Percentiles rank a stretch among this genome's conserved stretches.
Conservation (phyloP, 1,140 invertebrate genomes). For the Drosophila pachea region DNA sequence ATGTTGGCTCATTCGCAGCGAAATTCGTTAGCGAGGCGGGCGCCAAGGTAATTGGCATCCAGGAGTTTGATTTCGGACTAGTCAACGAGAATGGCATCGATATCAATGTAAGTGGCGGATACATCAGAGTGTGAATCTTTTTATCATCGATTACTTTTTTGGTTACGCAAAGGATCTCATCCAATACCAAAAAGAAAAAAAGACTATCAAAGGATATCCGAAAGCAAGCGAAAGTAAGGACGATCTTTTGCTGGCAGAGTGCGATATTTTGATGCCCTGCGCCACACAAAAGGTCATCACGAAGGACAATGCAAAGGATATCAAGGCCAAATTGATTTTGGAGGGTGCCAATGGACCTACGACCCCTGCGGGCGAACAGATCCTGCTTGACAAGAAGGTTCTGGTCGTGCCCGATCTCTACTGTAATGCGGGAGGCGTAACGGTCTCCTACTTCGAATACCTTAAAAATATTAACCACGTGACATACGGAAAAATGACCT, state of each 20-base stretch:
- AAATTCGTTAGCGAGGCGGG: constrained; percentile 88
- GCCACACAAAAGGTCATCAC: constrained; percentile 91
- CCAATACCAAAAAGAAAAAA: constrained; percentile 75
- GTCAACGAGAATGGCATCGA: constrained; percentile 89
- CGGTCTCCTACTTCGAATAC: constrained; percentile 96
- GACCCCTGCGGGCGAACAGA: constrained; percentile 89
- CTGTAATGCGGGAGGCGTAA: constrained; percentile 92
- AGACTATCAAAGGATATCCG: constrained; percentile 87
- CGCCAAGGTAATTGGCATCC: constrained; percentile 89
- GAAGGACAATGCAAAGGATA: constrained; percentile 85
- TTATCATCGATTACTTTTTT: neutral
- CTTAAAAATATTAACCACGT: constrained; percentile 95
- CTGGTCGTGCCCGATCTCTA: constrained; percentile 92
- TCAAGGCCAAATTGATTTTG: constrained; percentile 86
- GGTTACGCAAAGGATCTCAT: constrained; percentile 46
- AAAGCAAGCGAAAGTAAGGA: constrained; percentile 83
- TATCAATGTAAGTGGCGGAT: constrained; percentile 82
- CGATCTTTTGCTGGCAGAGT: constrained; percentile 86
- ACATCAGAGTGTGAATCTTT: too few species aligned
- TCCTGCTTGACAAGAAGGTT: constrained; percentile 86
- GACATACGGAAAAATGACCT: constrained; percentile 92
- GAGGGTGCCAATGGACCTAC: constrained; percentile 95
- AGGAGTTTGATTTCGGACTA: constrained; percentile 86
- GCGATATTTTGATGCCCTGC: constrained; percentile 93
- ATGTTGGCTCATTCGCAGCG: constrained; percentile 90